Conservation (phyloP, 1,140 invertebrate genomes). For the Mizuhopecten yessoensis region DNA sequence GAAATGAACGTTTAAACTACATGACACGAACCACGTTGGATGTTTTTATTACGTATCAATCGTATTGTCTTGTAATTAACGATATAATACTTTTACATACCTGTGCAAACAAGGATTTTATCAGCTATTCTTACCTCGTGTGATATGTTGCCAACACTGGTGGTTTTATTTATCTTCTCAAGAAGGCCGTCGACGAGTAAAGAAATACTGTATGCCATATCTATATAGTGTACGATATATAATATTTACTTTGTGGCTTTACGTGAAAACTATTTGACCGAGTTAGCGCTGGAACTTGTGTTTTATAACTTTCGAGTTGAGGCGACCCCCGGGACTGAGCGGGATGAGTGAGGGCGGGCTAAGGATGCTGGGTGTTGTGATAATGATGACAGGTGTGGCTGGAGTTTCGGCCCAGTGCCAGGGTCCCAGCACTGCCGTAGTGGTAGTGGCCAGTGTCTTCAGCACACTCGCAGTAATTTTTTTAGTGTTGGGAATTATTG, state of each 20-base stretch:
- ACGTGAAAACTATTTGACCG: not conserved
- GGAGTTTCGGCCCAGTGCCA: conserved; percentile 5
- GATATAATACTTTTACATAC: conserved; percentile 39
- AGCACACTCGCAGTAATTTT: conserved; percentile 67
- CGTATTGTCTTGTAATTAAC: not conserved
- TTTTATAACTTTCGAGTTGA: not conserved
- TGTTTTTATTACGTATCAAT: not conserved
- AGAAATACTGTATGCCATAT: not conserved
- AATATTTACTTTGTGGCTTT: not conserved
- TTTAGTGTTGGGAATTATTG: conserved; percentile 64
- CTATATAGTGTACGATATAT: not conserved
- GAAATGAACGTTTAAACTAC: not conserved
- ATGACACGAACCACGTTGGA: not conserved
- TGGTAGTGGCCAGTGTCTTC: conserved; percentile 70
- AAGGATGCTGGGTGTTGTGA: not conserved
- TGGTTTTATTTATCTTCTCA: conserved; percentile 28
- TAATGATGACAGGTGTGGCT: not conserved
- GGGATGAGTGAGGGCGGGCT: not conserved
- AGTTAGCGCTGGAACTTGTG: not conserved
- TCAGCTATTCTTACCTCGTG: not conserved
- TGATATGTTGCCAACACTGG: not conserved
- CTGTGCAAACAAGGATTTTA: conserved; percentile 8
- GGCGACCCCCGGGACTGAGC: not conserved
- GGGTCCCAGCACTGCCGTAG: conserved; percentile 58
- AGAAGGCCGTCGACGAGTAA: not conserved